phyloP scores from a whole-genome alignment of 1,140 invertebrate species.

The Brachionus paranguensis region DNA sequence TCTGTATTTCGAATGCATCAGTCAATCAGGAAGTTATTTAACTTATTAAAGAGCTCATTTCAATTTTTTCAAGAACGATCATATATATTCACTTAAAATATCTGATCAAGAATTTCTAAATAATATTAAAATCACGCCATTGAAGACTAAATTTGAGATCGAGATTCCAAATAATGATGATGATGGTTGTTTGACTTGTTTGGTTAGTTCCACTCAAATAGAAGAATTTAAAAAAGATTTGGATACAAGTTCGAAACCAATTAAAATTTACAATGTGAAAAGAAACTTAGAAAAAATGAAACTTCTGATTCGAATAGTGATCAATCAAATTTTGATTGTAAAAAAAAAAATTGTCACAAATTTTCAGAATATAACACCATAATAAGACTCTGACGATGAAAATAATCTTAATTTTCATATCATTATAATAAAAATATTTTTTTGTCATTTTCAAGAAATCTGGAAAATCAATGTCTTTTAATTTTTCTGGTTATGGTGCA shows the following conservation, averaged over 20 bases:
- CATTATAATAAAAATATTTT: too few relatives aligned
- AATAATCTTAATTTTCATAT: not conserved
- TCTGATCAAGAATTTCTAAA: not conserved
- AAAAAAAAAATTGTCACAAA: conserved; percentile 18
- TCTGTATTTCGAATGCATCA: not conserved
- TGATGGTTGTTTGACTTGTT: not conserved
- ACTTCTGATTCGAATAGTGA: not conserved
- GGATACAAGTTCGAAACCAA: not conserved
- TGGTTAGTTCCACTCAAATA: not conserved
- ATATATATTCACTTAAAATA: not conserved
- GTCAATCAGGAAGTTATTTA: not conserved
- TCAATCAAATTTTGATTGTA: not conserved
- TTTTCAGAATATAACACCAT: not conserved
- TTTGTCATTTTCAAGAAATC: too few relatives aligned
- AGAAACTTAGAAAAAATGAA: not conserved
- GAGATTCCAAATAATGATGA: not conserved
- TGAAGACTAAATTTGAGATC: not conserved
- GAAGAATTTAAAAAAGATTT: not conserved
- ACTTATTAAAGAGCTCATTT: not conserved
- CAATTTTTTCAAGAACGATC: not conserved
- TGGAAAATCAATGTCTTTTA: too few relatives aligned
- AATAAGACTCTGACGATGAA: not conserved
- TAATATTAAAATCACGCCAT: not conserved
- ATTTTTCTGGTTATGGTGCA: too few relatives aligned
- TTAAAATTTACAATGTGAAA: not conserved